phyloP scores from a whole-genome alignment of 2,113 vertebrate genomes.

The Dicerorhinus sumatrensis region DNA sequence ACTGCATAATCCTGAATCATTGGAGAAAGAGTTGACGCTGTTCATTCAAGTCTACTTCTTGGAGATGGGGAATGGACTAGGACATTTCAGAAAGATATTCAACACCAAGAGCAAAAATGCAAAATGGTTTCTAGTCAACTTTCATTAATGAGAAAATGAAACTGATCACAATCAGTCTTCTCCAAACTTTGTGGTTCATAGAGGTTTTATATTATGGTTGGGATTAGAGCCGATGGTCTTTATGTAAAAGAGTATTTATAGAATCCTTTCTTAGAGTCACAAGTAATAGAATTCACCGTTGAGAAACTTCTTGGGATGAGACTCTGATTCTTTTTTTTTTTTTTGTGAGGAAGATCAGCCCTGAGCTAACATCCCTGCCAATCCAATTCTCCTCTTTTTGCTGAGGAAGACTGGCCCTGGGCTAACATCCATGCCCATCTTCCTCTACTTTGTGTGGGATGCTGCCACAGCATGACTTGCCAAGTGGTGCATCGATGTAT shows the following conservation, averaged over 20 bases:
- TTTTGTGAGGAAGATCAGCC: too few relatives aligned
- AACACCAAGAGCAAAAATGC: neutral
- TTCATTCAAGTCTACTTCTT: neutral
- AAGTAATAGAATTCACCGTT: neutral
- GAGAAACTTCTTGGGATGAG: neutral
- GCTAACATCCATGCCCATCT: too few relatives aligned
- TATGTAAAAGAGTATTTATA: neutral
- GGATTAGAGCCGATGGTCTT: neutral
- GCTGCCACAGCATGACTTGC: too few relatives aligned
- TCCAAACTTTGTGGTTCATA: neutral
- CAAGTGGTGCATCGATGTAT: too few relatives aligned
- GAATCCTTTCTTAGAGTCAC: neutral
- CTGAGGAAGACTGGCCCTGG: too few relatives aligned
- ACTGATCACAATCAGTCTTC: neutral
- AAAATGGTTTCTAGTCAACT: neutral
- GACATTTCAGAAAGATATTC: neutral
- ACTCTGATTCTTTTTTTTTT: neutral
- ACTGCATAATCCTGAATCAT: constrained; percentile 12
- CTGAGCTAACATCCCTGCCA: too few relatives aligned
- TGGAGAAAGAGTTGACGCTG: neutral
- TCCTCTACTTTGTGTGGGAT: too few relatives aligned
- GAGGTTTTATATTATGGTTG: neutral
- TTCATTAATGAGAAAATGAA: constrained; percentile 18
- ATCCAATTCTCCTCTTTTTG: too few relatives aligned
- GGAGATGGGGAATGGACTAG: neutral